phyloP scores from a whole-genome alignment of 2,113 vertebrate genomes.

The Zosterops borbonicus region DNA sequence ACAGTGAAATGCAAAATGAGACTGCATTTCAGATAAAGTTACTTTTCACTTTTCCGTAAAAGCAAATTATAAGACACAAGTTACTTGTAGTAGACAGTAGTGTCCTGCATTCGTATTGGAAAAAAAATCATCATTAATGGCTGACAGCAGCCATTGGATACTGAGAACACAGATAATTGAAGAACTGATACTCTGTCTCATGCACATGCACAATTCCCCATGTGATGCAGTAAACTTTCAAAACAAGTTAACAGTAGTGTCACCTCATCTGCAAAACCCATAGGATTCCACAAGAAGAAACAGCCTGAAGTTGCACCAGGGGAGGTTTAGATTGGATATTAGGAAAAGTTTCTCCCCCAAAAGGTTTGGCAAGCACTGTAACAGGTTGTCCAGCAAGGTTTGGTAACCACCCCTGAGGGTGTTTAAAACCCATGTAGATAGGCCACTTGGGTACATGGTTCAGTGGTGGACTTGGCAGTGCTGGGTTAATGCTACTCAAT shows the following conservation, averaged over 20 bases:
- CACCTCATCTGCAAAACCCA: neutral
- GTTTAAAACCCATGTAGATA: neutral
- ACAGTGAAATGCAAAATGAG: neutral
- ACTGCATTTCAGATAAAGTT: neutral
- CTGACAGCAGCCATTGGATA: neutral
- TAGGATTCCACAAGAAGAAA: neutral
- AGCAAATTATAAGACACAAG: neutral
- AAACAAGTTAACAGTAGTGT: neutral
- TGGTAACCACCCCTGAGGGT: neutral
- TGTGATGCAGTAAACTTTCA: neutral
- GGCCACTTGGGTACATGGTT: neutral
- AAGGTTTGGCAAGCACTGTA: neutral
- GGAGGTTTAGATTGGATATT: neutral
- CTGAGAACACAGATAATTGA: neutral
- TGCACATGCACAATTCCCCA: neutral
- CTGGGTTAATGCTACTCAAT: accelerated
- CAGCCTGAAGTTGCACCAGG: neutral
- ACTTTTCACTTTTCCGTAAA: neutral
- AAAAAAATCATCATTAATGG: neutral
- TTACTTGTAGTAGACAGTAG: neutral
- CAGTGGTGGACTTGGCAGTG: neutral
- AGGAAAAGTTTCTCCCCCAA: neutral
- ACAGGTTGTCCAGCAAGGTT: neutral
- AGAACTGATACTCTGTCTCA: neutral
- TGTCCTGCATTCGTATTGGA: neutral